Base-by-base conservation (phyloP, 2,113 vertebrate species). In the Solea solea region DNA sequence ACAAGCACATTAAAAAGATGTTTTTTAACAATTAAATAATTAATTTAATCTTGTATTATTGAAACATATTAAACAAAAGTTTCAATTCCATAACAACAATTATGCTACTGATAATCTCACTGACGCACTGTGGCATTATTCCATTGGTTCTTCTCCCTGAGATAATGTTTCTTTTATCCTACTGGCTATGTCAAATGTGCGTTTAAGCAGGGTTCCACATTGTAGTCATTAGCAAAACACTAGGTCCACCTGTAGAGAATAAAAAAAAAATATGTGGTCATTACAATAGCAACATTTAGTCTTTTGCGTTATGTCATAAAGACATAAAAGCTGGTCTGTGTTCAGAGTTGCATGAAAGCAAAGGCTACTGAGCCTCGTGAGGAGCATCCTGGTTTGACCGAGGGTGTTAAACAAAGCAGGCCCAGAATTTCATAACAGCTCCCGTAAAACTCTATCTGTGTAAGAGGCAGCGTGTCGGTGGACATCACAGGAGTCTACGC, bases 311-410 rank as follows among this genome's bases (percentile, higher is more conserved):
- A 34, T 34, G 34, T 6, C 34, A 34, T 34, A 63, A 63, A 48
- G 16, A 52, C 21, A 62, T 61, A 59, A 64, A 71, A 63, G 64
- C 45, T 9, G 16, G n/a, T 63, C 25, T 61, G 59, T 78, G 28
- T 67, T 70, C 13, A 52, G 52, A 72, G 58, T 49, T 62, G 48
- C 14, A 55, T 53, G 15, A 21, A 73, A 63, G 63, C 51, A n/a
- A n/a, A n/a, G n/a, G 59, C 65, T 55, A 46, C 39, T 44, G 59
- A 65, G 68, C 81, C 87, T 73, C 51, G 74, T 87, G 85, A 89
- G 64, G 52, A 79, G 16, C 69, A 76, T 60, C 76, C 48, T 4
- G 0, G 15, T 69, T 74, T 80, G 57, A 82, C 78, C 51, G 48
- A 9, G 69, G 67, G 73, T 85, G 73, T 82, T 61, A 64, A 73